Evolutionary conservation across 2,888 invertebrate genomes (phyloP), one percentile per base, ranked within the genome.

Genomic region (Tridacna gigas): DNA sequence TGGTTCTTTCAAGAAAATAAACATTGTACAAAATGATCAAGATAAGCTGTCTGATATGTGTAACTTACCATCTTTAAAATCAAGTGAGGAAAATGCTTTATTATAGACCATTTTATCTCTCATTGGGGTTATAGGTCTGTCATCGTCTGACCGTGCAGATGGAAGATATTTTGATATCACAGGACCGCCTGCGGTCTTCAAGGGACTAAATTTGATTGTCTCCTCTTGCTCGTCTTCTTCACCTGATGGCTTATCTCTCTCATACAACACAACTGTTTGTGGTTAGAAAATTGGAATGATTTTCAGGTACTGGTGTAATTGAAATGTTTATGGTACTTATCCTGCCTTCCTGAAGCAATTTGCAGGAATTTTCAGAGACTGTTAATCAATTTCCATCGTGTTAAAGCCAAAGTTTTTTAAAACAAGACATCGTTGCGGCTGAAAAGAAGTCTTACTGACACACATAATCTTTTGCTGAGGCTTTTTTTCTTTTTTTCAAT

Each of bases 51-150:
- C 22, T 51, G 12, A 74, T 25, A 61, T 60, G 9, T 74, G 60
- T 13, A 71, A 83, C 89, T 88, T 89, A 94, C 94, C 94, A 92
- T 94, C 94, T 90, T 93, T 92, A 87, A 94, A 94, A 90, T 94
- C 94, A 67, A 94, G 90, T n/a, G 94, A 93, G 48, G 94, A 94
- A 78, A 92, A 79, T 74, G 83, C 83, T 47, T 86, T 75, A 82
- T 93, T 88, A 88, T 94, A 94, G 61, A 94, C 91, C 93, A 94
- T 94, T 80, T 85, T 91, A 90, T 94, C 91, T 74, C 89, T 92
- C 91, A 95, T 89, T 13, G 94, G 95, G 7, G 94, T 94, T 67
- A 95, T 94, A 20, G 94, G 94, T 82, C 94, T 88, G 28, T 94
- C 93, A 67, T 94, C 94, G 12, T 71, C 80, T n/a, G 94, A 91